Evolutionary conservation across 2,888 invertebrate species (phyloP), one percentile per base, ranked within the genome.

Genomic region (Galeopsomyia nigrocyanea): DNA sequence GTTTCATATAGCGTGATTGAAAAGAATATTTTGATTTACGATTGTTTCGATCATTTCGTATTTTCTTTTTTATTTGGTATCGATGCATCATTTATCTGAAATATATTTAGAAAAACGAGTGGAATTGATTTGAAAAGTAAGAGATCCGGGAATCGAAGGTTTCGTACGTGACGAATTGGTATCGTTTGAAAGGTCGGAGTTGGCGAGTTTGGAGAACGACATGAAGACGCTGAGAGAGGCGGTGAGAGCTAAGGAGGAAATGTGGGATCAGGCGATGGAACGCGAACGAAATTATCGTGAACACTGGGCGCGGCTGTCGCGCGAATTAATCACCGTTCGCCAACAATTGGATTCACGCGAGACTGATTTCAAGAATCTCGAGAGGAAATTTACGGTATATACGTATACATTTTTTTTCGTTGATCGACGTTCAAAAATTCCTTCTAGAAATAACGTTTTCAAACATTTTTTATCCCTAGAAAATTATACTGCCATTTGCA

Each of bases 261-360:
- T 79, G 9, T 82, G 82, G 82, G 77, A 82, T 62, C 76, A 78
- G 68, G 79, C 81, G 0, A 64, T 80, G 71, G 82, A 82, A 65
- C 80, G 81, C 2, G 84, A 85, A 64, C 78, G 81, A 58, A 81
- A 76, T 63, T 84, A 83, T 68, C 78, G 79, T n/a, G 80, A 80
- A 39, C 82, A 84, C 75, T 79, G 84, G 74, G 77, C 80, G 10
- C 77, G 82, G n/a, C 73, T 85, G 17, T 81, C 80, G 3, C 75
- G 81, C 2, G 85, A 85, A 70, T 75, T 80, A 17, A 78, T 83
- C 26, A 82, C 82, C 1, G 76, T 75, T 58, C 82, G 82, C 19
- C 84, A 85, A 63, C 77, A 83, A 63, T 79, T 80, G 13, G 82
- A 85, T 46, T 77, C 80, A 26, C 81, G 82, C 21, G 72, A 79